Percentiles rank a stretch among this genome's conserved stretches.
These are phyloP conservation scores for Mesorhabditis belari DNA, from an alignment of 2,888 invertebrate genomes.

Conservation along the genomic window DNA sequence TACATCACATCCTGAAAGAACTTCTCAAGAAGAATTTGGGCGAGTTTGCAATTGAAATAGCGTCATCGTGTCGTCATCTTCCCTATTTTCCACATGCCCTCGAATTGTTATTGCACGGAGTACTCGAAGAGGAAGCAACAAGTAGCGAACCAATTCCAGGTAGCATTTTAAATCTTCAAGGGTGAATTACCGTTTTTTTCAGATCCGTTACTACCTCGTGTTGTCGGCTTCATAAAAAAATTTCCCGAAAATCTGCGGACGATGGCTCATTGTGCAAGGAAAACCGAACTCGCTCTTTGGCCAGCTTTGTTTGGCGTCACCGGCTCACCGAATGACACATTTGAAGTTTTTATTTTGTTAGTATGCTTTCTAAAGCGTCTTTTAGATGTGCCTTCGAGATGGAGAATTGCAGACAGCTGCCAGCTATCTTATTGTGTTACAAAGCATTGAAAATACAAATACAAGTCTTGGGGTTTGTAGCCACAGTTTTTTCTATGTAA, in stretches of 20 bases:
- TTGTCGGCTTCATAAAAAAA: constrained; percentile 95
- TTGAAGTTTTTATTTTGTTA: constrained; percentile 58
- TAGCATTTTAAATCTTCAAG: constrained; percentile 21
- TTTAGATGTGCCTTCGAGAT: constrained; percentile 70
- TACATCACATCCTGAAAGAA: constrained; percentile 92
- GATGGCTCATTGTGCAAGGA: constrained; percentile 94
- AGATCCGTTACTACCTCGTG: constrained; percentile 90
- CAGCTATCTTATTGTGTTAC: constrained; percentile 88
- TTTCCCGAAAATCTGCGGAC: constrained; percentile 93
- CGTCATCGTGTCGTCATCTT: constrained; percentile 60
- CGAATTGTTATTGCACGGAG: constrained; percentile 87
- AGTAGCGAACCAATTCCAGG: constrained; percentile 93
- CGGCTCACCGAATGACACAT: constrained; percentile 89
- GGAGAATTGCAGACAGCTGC: constrained; percentile 92
- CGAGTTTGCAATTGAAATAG: constrained; percentile 80
- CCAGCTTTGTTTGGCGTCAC: constrained; percentile 92
- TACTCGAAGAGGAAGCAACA: constrained; percentile 94
- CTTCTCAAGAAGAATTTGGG: constrained; percentile 89
- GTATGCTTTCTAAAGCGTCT: not conserved
- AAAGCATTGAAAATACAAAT: constrained; percentile 87
- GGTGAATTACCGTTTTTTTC: constrained; percentile 7
- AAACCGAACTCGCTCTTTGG: constrained; percentile 99
- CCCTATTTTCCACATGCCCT: constrained; percentile 96
- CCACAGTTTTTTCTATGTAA: not conserved
- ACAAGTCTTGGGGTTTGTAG: constrained; percentile 62